phyloP scores from a whole-genome alignment of 2,888 invertebrate species.

The Drosophila fulvimacula region DNA sequence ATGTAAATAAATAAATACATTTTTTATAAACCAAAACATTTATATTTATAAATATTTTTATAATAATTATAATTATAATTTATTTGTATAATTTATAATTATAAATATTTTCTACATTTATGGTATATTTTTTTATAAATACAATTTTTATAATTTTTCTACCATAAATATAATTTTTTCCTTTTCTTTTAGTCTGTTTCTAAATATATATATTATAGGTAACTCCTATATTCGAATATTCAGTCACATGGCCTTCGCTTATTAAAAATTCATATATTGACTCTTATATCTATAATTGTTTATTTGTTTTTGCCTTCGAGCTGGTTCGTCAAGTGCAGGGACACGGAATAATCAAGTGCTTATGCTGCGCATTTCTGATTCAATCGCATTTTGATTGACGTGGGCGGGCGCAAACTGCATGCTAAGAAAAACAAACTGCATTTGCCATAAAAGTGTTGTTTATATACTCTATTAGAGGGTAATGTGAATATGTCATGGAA shows the following conservation, averaged over 20 bases:
- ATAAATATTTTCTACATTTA: too few species aligned
- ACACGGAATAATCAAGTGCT: constrained; percentile 22
- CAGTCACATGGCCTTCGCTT: constrained; percentile 15
- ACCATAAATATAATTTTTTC: neutral
- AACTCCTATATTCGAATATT: neutral
- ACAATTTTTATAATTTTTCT: too few species aligned
- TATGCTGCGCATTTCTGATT: constrained; percentile 20
- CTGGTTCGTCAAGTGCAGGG: constrained; percentile 51
- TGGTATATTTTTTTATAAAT: neutral
- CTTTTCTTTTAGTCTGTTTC: neutral
- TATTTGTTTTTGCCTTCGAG: constrained; percentile 26
- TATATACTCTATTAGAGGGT: neutral
- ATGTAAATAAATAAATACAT: neutral
- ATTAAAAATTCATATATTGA: constrained; percentile 3
- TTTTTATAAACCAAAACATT: too few species aligned
- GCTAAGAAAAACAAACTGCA: constrained; percentile 6
- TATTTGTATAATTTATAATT: too few species aligned
- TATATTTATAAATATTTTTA: too few species aligned
- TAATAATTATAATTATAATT: too few species aligned
- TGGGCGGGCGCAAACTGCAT: constrained; percentile 51
- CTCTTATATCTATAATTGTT: constrained; percentile 3
- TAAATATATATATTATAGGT: too few species aligned
- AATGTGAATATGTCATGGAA: neutral
- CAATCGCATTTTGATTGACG: constrained; percentile 18
- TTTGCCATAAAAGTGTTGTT: constrained; percentile 18